These are phyloP conservation scores for Calliopsis andreniformis DNA, from an alignment of 1,140 invertebrate genomes.

Conservation along the genomic window DNA sequence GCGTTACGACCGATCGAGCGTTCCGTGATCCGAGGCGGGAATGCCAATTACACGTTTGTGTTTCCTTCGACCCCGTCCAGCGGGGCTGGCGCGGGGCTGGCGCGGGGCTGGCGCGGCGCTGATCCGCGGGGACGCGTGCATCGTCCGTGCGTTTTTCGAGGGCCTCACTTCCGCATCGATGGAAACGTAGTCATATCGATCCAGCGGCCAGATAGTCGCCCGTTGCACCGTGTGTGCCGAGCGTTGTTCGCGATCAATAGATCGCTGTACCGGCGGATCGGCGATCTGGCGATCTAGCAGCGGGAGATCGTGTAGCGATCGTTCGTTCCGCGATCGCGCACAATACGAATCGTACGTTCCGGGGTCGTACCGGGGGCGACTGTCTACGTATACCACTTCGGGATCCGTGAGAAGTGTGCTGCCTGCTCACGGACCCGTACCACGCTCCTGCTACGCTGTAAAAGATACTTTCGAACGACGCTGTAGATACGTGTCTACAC, in stretches of 20 bases:
- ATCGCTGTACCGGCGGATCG: conserved; percentile 75
- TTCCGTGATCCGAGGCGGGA: conserved; percentile 45
- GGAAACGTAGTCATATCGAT: conserved; percentile 69
- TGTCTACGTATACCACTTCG: conserved; percentile 61
- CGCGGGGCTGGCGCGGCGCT: background rate
- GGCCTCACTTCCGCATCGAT: conserved; percentile 65
- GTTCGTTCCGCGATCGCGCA: conserved; percentile 74
- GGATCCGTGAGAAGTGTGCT: conserved; percentile 65
- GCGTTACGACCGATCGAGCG: conserved; percentile 48
- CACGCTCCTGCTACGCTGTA: conserved; percentile 55
- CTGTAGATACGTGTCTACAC: background rate
- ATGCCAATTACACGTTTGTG: conserved; percentile 61
- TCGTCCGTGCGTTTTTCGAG: conserved; percentile 62
- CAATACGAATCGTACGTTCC: conserved; percentile 70
- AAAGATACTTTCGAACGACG: conserved; percentile 53
- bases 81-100: background rate
- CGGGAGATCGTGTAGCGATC: conserved; percentile 78
- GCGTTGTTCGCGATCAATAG: conserved; percentile 76
- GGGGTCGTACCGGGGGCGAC: conserved; percentile 67
- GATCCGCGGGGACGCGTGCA: conserved; percentile 47
- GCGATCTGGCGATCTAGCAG: conserved; percentile 76
- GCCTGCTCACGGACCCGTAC: conserved; percentile 54
- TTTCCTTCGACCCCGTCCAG: conserved; percentile 5
- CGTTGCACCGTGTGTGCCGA: conserved; percentile 66
- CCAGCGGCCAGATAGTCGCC: conserved; percentile 45